Evolutionary conservation across 2,797 vertebrate species (phyloP), one percentile per base, ranked within the genome.

Genomic region (Crocodylus rhombifer): DNA sequence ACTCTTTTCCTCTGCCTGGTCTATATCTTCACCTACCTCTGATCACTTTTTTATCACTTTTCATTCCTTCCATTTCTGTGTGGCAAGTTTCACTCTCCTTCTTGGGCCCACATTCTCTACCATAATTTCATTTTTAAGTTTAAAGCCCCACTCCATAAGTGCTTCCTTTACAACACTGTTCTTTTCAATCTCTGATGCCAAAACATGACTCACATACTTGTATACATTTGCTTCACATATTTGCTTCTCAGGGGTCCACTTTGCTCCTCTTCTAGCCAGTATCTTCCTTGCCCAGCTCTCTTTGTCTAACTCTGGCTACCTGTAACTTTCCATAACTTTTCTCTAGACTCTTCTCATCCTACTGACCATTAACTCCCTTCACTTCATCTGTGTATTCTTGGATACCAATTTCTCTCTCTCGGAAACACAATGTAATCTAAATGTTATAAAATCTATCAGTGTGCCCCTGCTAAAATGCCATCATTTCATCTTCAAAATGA

Each of bases 71-170:
- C 5, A 18, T 18, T 2, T 21, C 28, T 6, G 25, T 80, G 3
- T 21, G 36, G 23, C 2, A 5, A 15, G 15, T 10, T 91, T 30
- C 36, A 30, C 0, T 65, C 36, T 60, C 57, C 4, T 60, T n/a
- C 20, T 4, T 4, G 12, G 60, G 2, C 11, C 0, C 6, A 6
- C 5, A 0, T 0, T 17, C 3, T 56, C 90, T 62, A 26, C 65
- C 17, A 69, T 21, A 30, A 14, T 30, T 69, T n/a, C 18, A 21
- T 33, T 36, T 67, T 33, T 33, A 30, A 69, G 30, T 17, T 30
- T 30, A 69, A 10, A 69, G 5, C 36, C 18, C 65, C 65, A 30
- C n/a, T 18, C 33, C 30, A 69, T 20, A 11, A 20, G 33, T 69
- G 21, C 65, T 69, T 69, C 65, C 30, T 69, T 18, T 33, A 10